Evolutionary conservation across 1,140 invertebrate species (phyloP), one percentile per base, ranked within the genome.

Genomic region (Plutomurus gul): DNA sequence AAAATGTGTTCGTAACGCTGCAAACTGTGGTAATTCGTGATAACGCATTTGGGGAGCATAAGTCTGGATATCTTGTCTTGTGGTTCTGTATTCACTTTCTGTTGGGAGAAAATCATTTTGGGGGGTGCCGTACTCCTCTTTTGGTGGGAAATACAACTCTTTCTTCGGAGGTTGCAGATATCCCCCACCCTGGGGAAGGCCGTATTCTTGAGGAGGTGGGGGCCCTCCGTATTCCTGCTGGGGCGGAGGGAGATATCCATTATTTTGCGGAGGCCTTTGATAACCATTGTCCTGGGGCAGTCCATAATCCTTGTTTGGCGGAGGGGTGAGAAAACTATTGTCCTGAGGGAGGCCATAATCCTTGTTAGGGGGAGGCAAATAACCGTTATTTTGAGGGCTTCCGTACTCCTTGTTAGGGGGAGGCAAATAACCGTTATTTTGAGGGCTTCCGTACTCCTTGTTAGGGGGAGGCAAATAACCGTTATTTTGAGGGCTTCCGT

Each of bases 261-360:
- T 25, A 11, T 65, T 36, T 65, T n/a, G 46, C 20, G 56, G 56
- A 1, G 56, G 22, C 40, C 40, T n/a, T 10, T 43, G n/a, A 43
- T 8, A 43, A n/a, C n/a, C 40, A 8, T 43, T 43, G n/a, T 8
- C 8, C 8, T 43, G 40, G 40, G 40, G 40, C n/a, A n/a, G 40
- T 65, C 56, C 56, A 27, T 65, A 65, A 16, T 65, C 56, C 3
- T 77, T 33, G 56, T 77, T 20, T 77, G 74, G 16, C 36, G 27
- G 16, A 22, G 74, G 33, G 20, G 46, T 6, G 37, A 51, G 56
- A 8, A 8, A 10, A 10, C 18, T 8, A 51, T 20, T 51, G 49
- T 6, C 20, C 20, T 8, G 40, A 43, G 40, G 40, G n/a, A 8
- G 8, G n/a, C n/a, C 8, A 10, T 8, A 43, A 43, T 43, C 40